Conservation (phyloP, 2,888 invertebrate genomes). For the Acanthosepion pharaonis region DNA sequence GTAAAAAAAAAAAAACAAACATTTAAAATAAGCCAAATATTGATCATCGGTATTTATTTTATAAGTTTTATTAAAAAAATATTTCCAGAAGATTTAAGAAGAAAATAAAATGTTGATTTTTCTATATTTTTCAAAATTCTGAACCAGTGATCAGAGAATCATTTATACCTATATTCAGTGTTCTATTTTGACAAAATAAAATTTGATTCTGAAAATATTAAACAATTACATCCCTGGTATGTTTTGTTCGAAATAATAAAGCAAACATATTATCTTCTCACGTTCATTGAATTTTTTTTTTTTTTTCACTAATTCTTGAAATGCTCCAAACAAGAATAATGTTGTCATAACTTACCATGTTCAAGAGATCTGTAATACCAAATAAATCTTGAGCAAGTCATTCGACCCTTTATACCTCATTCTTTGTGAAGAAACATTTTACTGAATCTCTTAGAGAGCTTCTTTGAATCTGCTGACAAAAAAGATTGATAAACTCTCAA, state of each 20-base stretch:
- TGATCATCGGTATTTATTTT: background rate
- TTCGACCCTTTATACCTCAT: conserved; percentile 7
- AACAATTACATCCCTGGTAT: background rate
- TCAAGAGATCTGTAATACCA: background rate
- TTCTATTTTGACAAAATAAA: conserved; percentile 16
- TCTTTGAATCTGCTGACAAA: background rate
- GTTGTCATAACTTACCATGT: background rate
- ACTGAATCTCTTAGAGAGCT: background rate
- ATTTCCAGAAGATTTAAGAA: background rate
- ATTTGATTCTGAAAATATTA: conserved; percentile 13
- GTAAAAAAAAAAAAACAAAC: background rate
- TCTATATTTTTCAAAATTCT: conserved; percentile 4
- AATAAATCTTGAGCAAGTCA: background rate
- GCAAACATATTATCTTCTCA: background rate
- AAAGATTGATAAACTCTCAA: background rate
- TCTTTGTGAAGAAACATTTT: background rate
- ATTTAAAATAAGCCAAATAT: background rate
- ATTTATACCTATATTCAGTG: background rate
- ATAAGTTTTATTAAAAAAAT: background rate
- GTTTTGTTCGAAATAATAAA: conserved; percentile 11
- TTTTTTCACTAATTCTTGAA: background rate
- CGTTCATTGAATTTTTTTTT: background rate
- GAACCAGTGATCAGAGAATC: background rate
- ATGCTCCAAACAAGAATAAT: background rate
- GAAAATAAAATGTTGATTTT: background rate